A percentile compares a stretch with the other conserved stretches of the same genome.
Evolutionary conservation across 35 echinoderm and acorn worm species (phyloP).

Genomic region (Patiria miniata): DNA sequence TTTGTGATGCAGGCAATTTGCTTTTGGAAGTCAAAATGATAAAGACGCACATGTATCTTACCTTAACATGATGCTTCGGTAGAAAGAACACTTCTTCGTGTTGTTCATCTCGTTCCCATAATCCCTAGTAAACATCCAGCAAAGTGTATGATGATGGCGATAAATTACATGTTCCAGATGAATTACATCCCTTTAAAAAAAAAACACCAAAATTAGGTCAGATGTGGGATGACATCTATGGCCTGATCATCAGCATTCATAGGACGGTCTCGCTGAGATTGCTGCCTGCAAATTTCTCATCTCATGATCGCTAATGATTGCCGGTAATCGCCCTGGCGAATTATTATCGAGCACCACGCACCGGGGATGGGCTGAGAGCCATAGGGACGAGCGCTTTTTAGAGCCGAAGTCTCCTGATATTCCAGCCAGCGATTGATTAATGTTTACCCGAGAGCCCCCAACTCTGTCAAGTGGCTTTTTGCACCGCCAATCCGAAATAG

Average conservation of each 20-base stretch:
- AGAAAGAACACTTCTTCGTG: too few species aligned
- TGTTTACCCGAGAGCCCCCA: conserved; percentile 21
- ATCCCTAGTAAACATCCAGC: not conserved
- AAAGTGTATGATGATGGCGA: not conserved
- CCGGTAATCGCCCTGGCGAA: conserved; percentile 3
- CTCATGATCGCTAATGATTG: not conserved
- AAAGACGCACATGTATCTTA: too few species aligned
- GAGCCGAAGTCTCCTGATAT: not conserved
- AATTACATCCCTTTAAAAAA: not conserved
- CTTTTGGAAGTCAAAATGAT: too few species aligned
- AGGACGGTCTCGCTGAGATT: not conserved
- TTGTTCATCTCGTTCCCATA: too few species aligned
- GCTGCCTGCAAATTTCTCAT: not conserved
- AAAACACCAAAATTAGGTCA: not conserved
- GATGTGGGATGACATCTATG: not conserved
- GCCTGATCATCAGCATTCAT: not conserved
- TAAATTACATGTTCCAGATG: not conserved
- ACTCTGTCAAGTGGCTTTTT: conserved; percentile 28
- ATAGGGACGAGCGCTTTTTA: not conserved
- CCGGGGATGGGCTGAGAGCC: too few species aligned
- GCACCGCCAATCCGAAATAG: conserved; percentile 1
- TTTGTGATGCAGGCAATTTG: too few species aligned
- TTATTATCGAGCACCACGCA: not conserved
- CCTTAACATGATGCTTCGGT: too few species aligned
- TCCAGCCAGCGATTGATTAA: conserved; percentile 20